Evolutionary conservation across 1,140 invertebrate species (phyloP).

Genomic region (Euura lappo): DNA sequence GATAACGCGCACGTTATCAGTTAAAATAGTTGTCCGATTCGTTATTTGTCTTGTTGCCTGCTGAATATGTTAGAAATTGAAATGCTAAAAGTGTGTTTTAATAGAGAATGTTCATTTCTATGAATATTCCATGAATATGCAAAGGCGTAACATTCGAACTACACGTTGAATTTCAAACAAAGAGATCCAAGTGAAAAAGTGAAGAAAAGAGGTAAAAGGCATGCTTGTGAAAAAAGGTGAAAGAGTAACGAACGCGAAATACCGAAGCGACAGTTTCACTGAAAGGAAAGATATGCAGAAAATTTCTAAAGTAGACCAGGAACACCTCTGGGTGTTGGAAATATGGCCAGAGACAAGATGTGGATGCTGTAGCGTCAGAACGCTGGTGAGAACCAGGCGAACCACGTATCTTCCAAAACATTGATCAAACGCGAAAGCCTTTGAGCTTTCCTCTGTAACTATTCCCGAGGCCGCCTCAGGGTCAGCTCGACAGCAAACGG

Average conservation of each 20-base stretch:
- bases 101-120: not conserved
- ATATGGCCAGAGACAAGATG: no score
- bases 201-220: not conserved
- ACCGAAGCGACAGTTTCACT: no score
- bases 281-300: no score
- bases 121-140: not conserved
- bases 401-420: not conserved
- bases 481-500: not conserved
- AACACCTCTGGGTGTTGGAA: no score
- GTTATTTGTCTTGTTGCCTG: no score
- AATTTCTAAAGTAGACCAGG: no score
- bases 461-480: not conserved
- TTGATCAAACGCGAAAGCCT: conserved; percentile 6
- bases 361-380: no score
- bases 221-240: not conserved
- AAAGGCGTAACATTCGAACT: no score
- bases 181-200: not conserved
- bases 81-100: not conserved
- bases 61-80: no score
- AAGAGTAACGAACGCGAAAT: no score
- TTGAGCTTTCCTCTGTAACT: not conserved
- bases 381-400: not conserved
- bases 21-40: no score
- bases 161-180: not conserved
- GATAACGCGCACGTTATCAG: no score